Base-by-base conservation (phyloP, 2,113 vertebrate species). In the Mystacornis crossleyi region DNA sequence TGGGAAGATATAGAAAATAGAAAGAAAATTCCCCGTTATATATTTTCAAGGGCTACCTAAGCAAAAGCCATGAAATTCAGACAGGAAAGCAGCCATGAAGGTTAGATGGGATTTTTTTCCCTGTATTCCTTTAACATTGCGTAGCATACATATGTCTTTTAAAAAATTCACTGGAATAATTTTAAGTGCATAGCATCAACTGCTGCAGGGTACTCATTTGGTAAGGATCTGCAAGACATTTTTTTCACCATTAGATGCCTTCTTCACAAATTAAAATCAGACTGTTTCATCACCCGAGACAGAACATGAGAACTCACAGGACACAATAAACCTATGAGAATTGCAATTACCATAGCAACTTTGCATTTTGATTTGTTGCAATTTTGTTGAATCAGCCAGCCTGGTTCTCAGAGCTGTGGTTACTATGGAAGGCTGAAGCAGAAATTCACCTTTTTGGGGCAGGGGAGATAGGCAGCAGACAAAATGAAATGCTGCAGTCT, bases 281-380 rank as follows among this genome's bases (percentile, higher is more conserved):
- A 12, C 43, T 29, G 31, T 74, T 42, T 85, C 72, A 45, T 12
- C 53, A 55, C 8, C 36, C 8, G 4, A 74, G 73, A 47, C 28
- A 42, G 29, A 93, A 33, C 8, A 64, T 1, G 8, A 62, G 47
- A 86, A 73, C 28, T 54, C 45, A 4, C 43, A 81, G 72, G 28
- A 86, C 14, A 89, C n/a, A 78, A 81, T 23, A 57, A 87, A 86
- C 82, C 88, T 66, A 14, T 48, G 61, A 73, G 85, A 86, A 85
- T 40, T 40, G 38, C 51, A 93, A 93, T 83, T 95, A 67, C 93
- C 89, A 83, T 89, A 94, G 86, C 85, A 96, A 94, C 74, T 93
- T 43, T 40, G 53, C 83, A 55, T 91, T 91, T 84, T 80, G 50
- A 88, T 90, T 88, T 93, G 60, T 83, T 87, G 81, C 86, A 90